These are phyloP conservation scores for Galerucella nymphaeae DNA, from an alignment of 2,888 invertebrate genomes.

Conservation along the genomic window DNA sequence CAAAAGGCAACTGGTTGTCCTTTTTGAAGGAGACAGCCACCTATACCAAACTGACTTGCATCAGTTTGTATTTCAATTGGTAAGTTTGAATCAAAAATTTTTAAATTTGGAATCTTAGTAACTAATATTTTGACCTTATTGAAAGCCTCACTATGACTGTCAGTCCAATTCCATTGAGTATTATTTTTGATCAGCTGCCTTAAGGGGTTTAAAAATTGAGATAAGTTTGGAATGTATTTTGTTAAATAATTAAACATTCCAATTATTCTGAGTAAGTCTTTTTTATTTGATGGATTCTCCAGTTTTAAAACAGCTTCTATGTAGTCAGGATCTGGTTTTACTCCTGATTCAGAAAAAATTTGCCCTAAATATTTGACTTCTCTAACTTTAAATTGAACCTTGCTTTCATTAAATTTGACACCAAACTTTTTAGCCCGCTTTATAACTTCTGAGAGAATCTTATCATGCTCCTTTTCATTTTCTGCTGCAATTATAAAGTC, in stretches of 20 bases:
- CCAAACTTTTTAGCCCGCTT: no score
- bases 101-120: not conserved
- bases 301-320: slow-evolving; percentile 14
- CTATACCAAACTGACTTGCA: slow-evolving; percentile 1
- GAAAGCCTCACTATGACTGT: not conserved
- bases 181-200: not conserved
- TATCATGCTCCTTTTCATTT: no score
- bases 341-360: slow-evolving; percentile 14
- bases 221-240: no score
- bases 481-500: no score
- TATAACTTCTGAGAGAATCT: no score
- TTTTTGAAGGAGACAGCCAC: slow-evolving; percentile 2
- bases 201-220: not conserved
- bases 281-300: slow-evolving; percentile 8
- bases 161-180: not conserved
- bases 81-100: not conserved
- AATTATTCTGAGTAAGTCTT: slow-evolving; percentile 10
- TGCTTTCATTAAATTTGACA: no score
- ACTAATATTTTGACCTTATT: not conserved
- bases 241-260: slow-evolving; percentile 20
- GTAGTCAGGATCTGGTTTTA: slow-evolving; percentile 20
- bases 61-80: not conserved
- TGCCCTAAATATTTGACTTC: no score
- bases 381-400: no score
- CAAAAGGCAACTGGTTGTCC: no score